Evolutionary conservation across 2,888 invertebrate species (phyloP).

Genomic region (Pomacea canaliculata): DNA sequence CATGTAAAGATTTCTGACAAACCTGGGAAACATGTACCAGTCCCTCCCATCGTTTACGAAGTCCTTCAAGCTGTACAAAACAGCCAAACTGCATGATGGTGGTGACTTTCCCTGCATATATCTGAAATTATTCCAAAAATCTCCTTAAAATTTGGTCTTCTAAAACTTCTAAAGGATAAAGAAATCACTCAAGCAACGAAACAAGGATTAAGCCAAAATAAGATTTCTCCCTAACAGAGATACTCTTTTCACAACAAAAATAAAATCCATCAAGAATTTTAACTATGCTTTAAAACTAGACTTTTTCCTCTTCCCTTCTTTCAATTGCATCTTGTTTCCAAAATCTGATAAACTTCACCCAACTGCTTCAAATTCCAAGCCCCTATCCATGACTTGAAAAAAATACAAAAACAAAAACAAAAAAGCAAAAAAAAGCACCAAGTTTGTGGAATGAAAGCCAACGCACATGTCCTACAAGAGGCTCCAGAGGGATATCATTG

Average conservation of each 20-base stretch:
- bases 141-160: too few species aligned
- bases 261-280: too few species aligned
- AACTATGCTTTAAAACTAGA: too few species aligned
- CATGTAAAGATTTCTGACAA: background rate
- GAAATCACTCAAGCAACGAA: constrained; percentile 61
- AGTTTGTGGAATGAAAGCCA: too few species aligned
- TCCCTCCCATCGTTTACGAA: constrained; percentile 91
- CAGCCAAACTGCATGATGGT: constrained; percentile 98
- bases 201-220: too few species aligned
- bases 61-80: constrained; percentile 94
- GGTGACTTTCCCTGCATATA: constrained; percentile 93
- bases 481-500: constrained; percentile 70
- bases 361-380: too few species aligned
- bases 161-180: background rate
- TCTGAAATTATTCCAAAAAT: constrained; percentile 71
- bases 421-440: constrained; percentile 44
- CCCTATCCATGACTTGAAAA: too few species aligned
- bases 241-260: background rate
- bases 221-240: constrained; percentile 28
- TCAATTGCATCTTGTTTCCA: too few species aligned
- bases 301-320: too few species aligned
- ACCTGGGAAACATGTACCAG: constrained; percentile 92
- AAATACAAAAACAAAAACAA: too few species aligned
- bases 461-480: constrained; percentile 71
- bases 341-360: too few species aligned